Conservation (phyloP, 2,113 vertebrate genomes). For the Chionodraco myersi region DNA sequence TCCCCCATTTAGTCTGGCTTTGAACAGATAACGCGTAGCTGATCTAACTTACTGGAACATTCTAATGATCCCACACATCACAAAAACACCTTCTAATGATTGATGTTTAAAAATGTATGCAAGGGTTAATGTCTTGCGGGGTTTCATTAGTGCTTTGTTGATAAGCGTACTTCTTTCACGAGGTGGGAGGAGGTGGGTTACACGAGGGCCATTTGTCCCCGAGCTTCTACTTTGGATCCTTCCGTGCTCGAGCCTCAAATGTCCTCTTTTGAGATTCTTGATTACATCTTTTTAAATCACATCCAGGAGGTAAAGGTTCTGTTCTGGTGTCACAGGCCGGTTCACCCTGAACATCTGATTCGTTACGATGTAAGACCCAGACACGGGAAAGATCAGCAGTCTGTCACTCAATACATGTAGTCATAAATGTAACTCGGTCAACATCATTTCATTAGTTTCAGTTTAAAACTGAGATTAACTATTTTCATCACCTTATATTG, state of each 20-base stretch:
- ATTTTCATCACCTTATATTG: background rate
- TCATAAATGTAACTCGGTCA: conserved; percentile 24
- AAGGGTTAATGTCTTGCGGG: background rate
- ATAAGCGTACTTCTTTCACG: conserved; percentile 7
- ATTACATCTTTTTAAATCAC: conserved; percentile 49
- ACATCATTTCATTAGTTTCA: background rate
- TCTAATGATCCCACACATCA: conserved; percentile 26
- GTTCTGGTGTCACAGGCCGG: conserved; percentile 5
- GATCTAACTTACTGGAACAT: conserved; percentile 15
- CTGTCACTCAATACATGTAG: conserved; percentile 34
- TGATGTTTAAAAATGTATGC: conserved; percentile 15
- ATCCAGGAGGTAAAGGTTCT: conserved; percentile 46
- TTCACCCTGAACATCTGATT: conserved; percentile 37
- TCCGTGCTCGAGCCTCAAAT: conserved; percentile 16
- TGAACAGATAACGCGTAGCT: conserved; percentile 10
- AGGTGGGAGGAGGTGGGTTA: conserved; percentile 8
- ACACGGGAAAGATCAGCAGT: conserved; percentile 40
- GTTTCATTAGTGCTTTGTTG: conserved; percentile 22
- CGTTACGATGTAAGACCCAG: conserved; percentile 49
- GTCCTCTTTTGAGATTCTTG: conserved; percentile 15
- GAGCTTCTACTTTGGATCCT: conserved; percentile 5
- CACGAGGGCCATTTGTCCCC: conserved; percentile 14
- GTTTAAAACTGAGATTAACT: background rate
- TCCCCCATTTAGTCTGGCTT: background rate
- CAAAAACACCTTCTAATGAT: background rate